Conservation (phyloP, 1,140 invertebrate species). For the Nasonia longicornis region DNA sequence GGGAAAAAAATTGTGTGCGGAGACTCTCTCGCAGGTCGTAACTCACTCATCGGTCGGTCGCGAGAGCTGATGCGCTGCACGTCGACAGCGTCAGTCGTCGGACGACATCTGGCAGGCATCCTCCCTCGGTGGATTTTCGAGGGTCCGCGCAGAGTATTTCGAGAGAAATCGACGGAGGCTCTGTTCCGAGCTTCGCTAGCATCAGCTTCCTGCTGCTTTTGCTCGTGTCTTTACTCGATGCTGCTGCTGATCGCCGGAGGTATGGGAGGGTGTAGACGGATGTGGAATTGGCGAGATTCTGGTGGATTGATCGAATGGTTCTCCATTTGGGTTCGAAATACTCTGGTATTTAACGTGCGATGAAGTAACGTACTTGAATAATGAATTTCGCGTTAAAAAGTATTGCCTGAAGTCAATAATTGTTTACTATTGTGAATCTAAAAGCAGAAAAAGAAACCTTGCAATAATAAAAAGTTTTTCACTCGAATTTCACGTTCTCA, state of each 20-base stretch:
- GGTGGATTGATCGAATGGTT: too few relatives aligned
- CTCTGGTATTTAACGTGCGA: too few relatives aligned
- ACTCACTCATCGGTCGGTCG: slow-evolving; percentile 11
- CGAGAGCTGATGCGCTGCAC: background rate
- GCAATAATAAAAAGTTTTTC: too few relatives aligned
- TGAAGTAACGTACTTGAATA: too few relatives aligned
- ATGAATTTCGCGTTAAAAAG: too few relatives aligned
- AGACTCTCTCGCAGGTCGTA: slow-evolving; percentile 17
- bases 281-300: too few relatives aligned
- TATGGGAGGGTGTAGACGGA: background rate
- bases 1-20: background rate
- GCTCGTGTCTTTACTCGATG: background rate
- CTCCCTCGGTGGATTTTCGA: slow-evolving; percentile 1
- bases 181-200: background rate
- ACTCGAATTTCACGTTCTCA: too few relatives aligned
- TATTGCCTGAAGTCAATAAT: too few relatives aligned
- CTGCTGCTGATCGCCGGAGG: too few relatives aligned
- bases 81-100: background rate
- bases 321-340: too few relatives aligned
- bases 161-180: background rate
- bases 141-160: background rate
- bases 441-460: too few relatives aligned
- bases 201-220: background rate
- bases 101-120: slow-evolving; percentile 39
- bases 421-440: too few relatives aligned